These are phyloP conservation scores for Columba livia DNA, from an alignment of 2,113 vertebrate genomes.

Conservation along the genomic window DNA sequence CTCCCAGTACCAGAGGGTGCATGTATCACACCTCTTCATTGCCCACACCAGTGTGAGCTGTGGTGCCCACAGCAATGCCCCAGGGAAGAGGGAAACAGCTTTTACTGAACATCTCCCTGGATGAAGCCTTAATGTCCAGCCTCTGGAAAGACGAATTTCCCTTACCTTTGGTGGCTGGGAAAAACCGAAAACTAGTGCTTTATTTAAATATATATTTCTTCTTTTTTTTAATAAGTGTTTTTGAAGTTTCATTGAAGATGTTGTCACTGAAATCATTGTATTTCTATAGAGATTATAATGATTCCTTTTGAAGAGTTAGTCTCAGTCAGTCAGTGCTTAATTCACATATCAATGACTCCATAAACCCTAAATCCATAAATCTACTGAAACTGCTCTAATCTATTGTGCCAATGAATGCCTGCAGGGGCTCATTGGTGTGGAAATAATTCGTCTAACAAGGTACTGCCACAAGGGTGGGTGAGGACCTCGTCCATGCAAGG, in stretches of 20 bases:
- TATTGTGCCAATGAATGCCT: constrained; percentile 6
- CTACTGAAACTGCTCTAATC: constrained; percentile 12
- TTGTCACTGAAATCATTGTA: constrained; percentile 58
- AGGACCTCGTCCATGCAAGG: rapidly evolving
- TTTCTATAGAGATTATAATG: constrained; percentile 62
- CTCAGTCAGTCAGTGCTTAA: constrained; percentile 64
- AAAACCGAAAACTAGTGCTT: not conserved
- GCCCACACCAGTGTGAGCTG: not conserved
- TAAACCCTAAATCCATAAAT: constrained; percentile 38
- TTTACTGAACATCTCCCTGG: not conserved
- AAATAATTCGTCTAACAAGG: not conserved
- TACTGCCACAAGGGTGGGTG: not conserved
- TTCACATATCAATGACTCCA: constrained; percentile 60
- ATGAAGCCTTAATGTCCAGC: not conserved
- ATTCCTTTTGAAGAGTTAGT: constrained; percentile 54
- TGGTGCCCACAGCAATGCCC: not conserved
- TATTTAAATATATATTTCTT: constrained; percentile 26
- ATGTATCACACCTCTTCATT: not conserved
- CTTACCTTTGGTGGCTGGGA: not conserved
- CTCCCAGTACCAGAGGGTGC: not conserved
- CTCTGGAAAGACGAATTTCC: not conserved
- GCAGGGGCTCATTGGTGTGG: not conserved
- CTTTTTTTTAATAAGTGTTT: not conserved
- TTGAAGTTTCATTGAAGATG: constrained; percentile 37
- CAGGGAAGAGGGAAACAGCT: not conserved